Evolutionary conservation across 2,888 invertebrate genomes (phyloP).

Genomic region (Mesorhabditis belari): DNA sequence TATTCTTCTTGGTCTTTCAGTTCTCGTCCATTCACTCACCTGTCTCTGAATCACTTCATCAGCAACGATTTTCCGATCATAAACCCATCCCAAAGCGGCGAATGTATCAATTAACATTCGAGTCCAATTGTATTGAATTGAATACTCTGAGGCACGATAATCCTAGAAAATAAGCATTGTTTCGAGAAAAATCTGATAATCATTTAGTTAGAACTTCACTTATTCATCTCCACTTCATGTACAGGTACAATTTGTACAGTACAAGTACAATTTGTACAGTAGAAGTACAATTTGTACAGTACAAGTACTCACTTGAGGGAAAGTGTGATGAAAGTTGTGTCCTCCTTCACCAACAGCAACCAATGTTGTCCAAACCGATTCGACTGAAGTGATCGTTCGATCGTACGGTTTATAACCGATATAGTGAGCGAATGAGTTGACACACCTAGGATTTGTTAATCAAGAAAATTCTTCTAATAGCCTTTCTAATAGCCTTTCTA

Average conservation of each 20-base stretch:
- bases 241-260: too few relatives aligned
- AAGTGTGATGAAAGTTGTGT: conserved; percentile 59
- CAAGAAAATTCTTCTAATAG: too few relatives aligned
- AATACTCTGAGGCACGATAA: conserved; percentile 46
- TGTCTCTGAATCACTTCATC: conserved; percentile 36
- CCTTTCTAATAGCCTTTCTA: too few relatives aligned
- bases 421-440: conserved; percentile 89
- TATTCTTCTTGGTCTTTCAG: too few relatives aligned
- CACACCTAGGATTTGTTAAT: conserved; percentile 61
- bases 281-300: too few relatives aligned
- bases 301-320: conserved; percentile 52
- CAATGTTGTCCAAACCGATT: conserved; percentile 39
- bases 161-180: conserved; percentile 15
- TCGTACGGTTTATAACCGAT: conserved; percentile 84
- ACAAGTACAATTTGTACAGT: too few relatives aligned
- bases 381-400: conserved; percentile 57
- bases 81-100: conserved; percentile 42
- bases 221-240: too few relatives aligned
- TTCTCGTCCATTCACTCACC: too few relatives aligned
- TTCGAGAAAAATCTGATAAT: too few relatives aligned
- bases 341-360: conserved; percentile 54
- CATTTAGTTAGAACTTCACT: too few relatives aligned
- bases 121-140: conserved; percentile 40
- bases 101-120: conserved; percentile 38
- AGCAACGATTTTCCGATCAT: conserved; percentile 37